Percentiles rank a stretch among this genome's conserved stretches.
Evolutionary conservation across 1,140 invertebrate species (phyloP).

Genomic region (Tetraneura akinire): DNA sequence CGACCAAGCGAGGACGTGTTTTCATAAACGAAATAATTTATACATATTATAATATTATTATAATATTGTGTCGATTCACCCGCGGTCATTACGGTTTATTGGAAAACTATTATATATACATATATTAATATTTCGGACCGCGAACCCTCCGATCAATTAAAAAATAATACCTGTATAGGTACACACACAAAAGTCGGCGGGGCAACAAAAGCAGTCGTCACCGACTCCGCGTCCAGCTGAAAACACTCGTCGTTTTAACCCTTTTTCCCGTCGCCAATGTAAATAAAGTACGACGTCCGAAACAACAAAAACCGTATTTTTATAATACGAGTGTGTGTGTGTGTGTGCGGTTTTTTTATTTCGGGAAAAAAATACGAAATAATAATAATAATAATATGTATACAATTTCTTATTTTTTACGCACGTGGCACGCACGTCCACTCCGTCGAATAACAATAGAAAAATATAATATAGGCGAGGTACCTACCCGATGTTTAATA

Average conservation of each 20-base stretch:
- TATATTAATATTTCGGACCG: neutral
- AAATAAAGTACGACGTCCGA: conserved; percentile 46
- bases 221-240: conserved; percentile 78
- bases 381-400: too few relatives aligned
- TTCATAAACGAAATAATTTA: conserved; percentile 49
- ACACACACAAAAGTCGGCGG: conserved; percentile 29
- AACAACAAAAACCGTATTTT: neutral
- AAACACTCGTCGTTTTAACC: conserved; percentile 92
- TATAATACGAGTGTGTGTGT: too few relatives aligned
- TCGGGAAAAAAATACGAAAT: too few relatives aligned
- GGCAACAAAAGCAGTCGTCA: conserved; percentile 30
- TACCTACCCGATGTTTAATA: too few relatives aligned
- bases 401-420: conserved; percentile 5
- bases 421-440: too few relatives aligned
- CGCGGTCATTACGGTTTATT: conserved; percentile 32
- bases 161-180: conserved; percentile 2
- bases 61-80: conserved; percentile 47
- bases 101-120: neutral
- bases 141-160: conserved; percentile 41
- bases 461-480: too few relatives aligned
- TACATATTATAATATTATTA: too few relatives aligned
- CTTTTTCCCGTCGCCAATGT: conserved; percentile 65
- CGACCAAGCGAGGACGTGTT: conserved; percentile 19
- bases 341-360: too few relatives aligned
- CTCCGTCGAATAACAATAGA: too few relatives aligned